Percentiles rank a stretch among this genome's conserved stretches.
Conservation (phyloP, 2,113 vertebrate genomes). For the Psittacus erithacus region DNA sequence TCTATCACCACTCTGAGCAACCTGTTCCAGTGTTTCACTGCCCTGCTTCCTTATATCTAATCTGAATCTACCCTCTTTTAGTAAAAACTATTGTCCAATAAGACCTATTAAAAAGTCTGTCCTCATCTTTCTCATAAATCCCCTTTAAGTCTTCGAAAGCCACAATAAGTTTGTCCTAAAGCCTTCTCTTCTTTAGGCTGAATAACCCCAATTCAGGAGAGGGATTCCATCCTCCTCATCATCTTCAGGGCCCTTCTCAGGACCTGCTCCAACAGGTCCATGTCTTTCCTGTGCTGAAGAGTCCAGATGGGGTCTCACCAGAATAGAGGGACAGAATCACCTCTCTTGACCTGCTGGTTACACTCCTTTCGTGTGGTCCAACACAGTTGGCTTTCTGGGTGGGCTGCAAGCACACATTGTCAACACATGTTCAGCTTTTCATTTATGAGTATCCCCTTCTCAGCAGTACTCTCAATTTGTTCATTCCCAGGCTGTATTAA, state of each 20-base stretch:
- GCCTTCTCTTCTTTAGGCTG: neutral
- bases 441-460: neutral
- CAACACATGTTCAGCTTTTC: rapidly evolving
- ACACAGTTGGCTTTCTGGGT: rapidly evolving
- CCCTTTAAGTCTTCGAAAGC: neutral
- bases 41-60: neutral
- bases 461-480: too few relatives aligned
- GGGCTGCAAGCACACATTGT: rapidly evolving
- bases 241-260: neutral
- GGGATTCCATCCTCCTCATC: neutral
- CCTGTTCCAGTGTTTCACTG: neutral
- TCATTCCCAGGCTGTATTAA: neutral
- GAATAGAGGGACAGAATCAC: neutral
- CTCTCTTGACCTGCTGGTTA: neutral
- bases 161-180: rapidly evolving
- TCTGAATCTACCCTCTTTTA: neutral
- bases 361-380: neutral
- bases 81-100: neutral
- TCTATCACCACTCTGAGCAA: neutral
- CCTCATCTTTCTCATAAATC: neutral
- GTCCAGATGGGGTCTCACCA: neutral
- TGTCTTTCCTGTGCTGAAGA: neutral
- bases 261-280: rapidly evolving
- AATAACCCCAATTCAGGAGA: neutral
- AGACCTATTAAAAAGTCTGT: neutral